Percentiles rank a stretch among this genome's conserved stretches.
Conservation (phyloP, 2,888 invertebrate species). For the Phoenoteleia sp. region DNA sequence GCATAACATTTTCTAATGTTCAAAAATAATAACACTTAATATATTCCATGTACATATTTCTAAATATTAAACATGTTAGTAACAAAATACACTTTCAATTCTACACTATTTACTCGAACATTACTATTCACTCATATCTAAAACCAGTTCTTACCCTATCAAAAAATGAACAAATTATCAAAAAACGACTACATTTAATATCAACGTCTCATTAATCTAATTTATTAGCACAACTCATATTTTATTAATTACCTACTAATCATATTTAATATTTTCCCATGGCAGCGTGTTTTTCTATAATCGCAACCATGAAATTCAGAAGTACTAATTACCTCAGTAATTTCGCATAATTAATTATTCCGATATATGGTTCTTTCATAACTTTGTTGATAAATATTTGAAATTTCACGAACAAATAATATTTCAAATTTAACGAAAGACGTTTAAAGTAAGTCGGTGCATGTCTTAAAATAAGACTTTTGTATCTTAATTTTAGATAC, state of each 20-base stretch:
- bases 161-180: no score
- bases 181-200: neutral
- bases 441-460: no score
- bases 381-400: slow-evolving; percentile 4
- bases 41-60: no score
- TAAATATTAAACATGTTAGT: no score
- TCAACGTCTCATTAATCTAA: neutral
- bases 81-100: no score
- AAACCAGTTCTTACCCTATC: no score
- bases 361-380: neutral
- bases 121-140: no score
- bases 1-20: no score
- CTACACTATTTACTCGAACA: no score
- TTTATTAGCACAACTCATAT: neutral
- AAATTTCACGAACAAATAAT: slow-evolving; percentile 42
- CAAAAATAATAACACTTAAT: no score
- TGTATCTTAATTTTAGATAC: no score
- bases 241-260: slow-evolving; percentile 28
- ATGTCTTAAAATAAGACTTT: no score
- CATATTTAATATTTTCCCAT: slow-evolving; percentile 3
- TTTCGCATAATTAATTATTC: slow-evolving; percentile 29
- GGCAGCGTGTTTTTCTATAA: slow-evolving; percentile 17
- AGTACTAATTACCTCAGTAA: slow-evolving; percentile 7
- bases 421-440: slow-evolving; percentile 63
- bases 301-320: neutral